These are phyloP conservation scores for Proisotoma minuta DNA, from an alignment of 2,888 invertebrate species.

Conservation along the genomic window DNA sequence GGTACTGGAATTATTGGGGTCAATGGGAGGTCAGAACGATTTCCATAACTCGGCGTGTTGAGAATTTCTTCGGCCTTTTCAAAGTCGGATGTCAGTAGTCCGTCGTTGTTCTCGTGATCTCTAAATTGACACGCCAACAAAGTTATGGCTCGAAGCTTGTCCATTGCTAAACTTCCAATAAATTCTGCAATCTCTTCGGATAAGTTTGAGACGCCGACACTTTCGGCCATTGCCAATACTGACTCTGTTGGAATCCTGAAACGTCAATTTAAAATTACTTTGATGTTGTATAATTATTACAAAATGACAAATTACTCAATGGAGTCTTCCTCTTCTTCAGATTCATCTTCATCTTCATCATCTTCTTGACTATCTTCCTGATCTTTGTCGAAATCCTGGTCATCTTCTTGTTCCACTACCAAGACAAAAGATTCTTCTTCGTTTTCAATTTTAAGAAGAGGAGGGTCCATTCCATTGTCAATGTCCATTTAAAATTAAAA, in stretches of 20 bases:
- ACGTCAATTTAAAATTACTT: not conserved
- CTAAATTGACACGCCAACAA: conserved; percentile 35
- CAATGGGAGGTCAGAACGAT: conserved; percentile 16
- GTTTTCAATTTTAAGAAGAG: too few species aligned
- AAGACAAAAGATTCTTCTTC: too few species aligned
- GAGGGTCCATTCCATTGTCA: too few species aligned
- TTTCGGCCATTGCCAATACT: conserved; percentile 33
- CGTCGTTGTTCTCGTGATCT: conserved; percentile 33
- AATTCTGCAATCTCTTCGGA: conserved; percentile 28
- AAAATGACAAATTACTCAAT: conserved; percentile 2
- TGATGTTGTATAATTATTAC: not conserved
- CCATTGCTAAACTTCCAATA: conserved; percentile 26
- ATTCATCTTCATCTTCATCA: not conserved
- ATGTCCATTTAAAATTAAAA: too few species aligned
- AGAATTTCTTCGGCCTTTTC: conserved; percentile 33
- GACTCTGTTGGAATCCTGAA: conserved; percentile 27
- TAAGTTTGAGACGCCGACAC: conserved; percentile 33
- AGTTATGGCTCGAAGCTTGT: conserved; percentile 29
- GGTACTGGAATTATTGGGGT: conserved; percentile 11
- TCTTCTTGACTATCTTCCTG: not conserved
- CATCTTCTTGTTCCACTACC: not conserved
- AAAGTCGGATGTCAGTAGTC: conserved; percentile 29
- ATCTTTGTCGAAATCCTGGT: not conserved
- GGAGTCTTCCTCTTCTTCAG: not conserved
- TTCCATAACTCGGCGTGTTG: conserved; percentile 21